Base-by-base conservation (phyloP, 2,888 invertebrate genomes). In the Labia minor region DNA sequence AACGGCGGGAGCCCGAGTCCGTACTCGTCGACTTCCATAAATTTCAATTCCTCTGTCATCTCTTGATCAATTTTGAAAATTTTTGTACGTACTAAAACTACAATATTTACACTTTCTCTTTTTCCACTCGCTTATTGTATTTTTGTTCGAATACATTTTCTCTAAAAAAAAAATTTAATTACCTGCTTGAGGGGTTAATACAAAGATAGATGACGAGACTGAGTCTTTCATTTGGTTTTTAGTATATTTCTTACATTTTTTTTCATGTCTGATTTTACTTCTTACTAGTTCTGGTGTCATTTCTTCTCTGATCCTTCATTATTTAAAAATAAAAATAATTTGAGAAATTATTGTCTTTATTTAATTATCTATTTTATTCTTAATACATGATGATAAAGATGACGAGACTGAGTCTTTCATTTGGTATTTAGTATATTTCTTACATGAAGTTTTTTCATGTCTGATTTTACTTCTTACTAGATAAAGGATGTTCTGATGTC, bases 131-230 rank as follows among this genome's bases (percentile, higher is more conserved):
- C n/a, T n/a, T n/a, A n/a, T n/a, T n/a, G n/a, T n/a, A n/a, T n/a
- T n/a, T n/a, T n/a, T n/a, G n/a, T n/a, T n/a, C n/a, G n/a, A n/a
- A n/a, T n/a, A n/a, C n/a, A n/a, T n/a, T n/a, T n/a, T n/a, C n/a
- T n/a, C n/a, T n/a, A n/a, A n/a, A n/a, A n/a, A n/a, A n/a, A n/a
- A n/a, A n/a, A n/a, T n/a, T n/a, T n/a, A n/a, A n/a, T n/a, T n/a
- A n/a, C n/a, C n/a, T n/a, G n/a, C n/a, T n/a, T n/a, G n/a, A n/a
- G n/a, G n/a, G n/a, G n/a, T n/a, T n/a, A n/a, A n/a, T n/a, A n/a
- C n/a, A n/a, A n/a, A n/a, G n/a, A n/a, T n/a, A 61, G 68, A 68
- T 69, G 68, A 69, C 67, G 69, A 68, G 69, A 69, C 69, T 69
- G 69, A 69, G 66, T 62, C 63, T 63, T 21, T 33, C 37, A 21